phyloP scores from a whole-genome alignment of 1,140 invertebrate genomes.

The Conus ventricosus region DNA sequence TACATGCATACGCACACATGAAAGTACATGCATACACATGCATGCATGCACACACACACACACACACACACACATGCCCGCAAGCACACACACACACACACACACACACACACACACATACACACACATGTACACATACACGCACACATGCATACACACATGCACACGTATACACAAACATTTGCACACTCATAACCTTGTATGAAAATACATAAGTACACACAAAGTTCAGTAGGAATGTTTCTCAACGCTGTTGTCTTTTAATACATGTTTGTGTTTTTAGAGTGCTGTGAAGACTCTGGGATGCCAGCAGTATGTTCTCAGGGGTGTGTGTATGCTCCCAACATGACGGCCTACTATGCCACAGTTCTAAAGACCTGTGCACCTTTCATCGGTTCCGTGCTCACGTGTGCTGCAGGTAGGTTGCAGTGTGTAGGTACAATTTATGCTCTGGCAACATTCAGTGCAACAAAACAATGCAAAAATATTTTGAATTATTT shows the following conservation, averaged over 20 bases:
- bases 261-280: not conserved
- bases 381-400: not conserved
- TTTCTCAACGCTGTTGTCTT: not conserved
- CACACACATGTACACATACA: too few species aligned
- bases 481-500: too few species aligned
- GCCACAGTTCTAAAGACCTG: not conserved
- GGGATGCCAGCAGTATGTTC: not conserved
- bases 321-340: not conserved
- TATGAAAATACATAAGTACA: not conserved
- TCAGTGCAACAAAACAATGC: too few species aligned
- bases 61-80: not conserved
- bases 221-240: not conserved
- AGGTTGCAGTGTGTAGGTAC: not conserved
- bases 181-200: not conserved
- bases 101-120: too few species aligned
- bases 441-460: too few species aligned
- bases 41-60: not conserved
- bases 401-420: constrained; percentile 18
- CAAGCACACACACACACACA: too few species aligned
- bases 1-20: not conserved
- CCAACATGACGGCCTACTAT: not conserved
- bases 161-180: too few species aligned
- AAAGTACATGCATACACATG: too few species aligned
- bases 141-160: too few species aligned
- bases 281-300: not conserved